Evolutionary conservation across 2,113 vertebrate species (phyloP).

Genomic region (Nyctibius bracteatus): DNA sequence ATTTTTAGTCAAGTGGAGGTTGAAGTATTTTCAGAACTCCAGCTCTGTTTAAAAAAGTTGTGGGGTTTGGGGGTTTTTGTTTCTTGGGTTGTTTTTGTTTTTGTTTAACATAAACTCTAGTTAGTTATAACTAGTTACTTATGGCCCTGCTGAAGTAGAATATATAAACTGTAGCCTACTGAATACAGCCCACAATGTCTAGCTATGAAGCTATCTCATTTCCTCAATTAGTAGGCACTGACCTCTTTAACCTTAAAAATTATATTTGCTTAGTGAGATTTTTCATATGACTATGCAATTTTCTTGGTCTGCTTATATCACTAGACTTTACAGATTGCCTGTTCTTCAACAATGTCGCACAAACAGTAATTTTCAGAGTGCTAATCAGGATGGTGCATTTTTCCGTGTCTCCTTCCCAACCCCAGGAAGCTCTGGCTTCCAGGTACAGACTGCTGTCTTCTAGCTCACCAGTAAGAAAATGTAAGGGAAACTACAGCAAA

Average conservation of each 20-base stretch:
- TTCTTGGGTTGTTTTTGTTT: neutral
- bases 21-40: neutral
- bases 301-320: neutral
- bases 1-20: neutral
- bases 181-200: neutral
- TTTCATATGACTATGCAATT: neutral
- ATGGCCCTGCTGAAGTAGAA: neutral
- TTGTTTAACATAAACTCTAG: neutral
- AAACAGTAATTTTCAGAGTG: neutral
- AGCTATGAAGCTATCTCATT: neutral
- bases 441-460: neutral
- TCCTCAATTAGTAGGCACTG: neutral
- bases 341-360: neutral
- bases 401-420: neutral
- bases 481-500: neutral
- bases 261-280: neutral
- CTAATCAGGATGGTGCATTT: neutral
- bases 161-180: neutral
- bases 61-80: neutral
- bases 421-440: neutral
- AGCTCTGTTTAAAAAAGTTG: neutral
- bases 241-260: neutral
- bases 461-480: neutral
- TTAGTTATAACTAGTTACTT: neutral
- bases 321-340: neutral